Conservation (phyloP, 2,113 vertebrate species). For the Centropristis striata region DNA sequence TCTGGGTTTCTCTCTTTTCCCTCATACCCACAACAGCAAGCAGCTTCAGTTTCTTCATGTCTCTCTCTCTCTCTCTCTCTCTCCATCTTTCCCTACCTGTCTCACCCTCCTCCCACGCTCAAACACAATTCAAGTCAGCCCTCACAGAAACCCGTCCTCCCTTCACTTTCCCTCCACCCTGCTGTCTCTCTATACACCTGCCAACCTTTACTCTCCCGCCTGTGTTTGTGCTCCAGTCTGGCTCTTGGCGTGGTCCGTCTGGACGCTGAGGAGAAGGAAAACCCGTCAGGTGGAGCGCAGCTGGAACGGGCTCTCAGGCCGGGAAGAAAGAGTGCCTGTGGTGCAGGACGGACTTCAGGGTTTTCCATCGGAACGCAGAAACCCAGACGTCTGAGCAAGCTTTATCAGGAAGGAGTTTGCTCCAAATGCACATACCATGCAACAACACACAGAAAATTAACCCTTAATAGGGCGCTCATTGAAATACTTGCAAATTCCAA, state of each 20-base stretch:
- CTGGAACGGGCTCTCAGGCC: constrained; percentile 57
- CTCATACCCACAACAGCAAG: constrained; percentile 70
- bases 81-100: constrained; percentile 33
- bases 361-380: constrained; percentile 69
- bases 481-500: too few relatives aligned
- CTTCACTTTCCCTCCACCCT: constrained; percentile 34
- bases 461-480: too few relatives aligned
- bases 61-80: constrained; percentile 6
- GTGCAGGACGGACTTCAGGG: constrained; percentile 16
- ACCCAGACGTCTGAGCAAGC: constrained; percentile 77
- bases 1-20: constrained; percentile 74
- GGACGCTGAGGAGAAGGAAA: constrained; percentile 68
- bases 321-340: constrained; percentile 71
- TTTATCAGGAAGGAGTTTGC: constrained; percentile 73
- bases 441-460: constrained; percentile 21
- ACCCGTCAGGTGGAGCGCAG: constrained; percentile 69
- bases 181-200: constrained; percentile 69
- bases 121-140: constrained; percentile 43
- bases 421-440: constrained; percentile 38
- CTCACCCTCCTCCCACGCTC: constrained; percentile 24
- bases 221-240: constrained; percentile 79
- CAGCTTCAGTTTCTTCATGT: constrained; percentile 48
- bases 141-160: constrained; percentile 12
- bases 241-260: constrained; percentile 62
- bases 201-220: constrained; percentile 59